phyloP scores from a whole-genome alignment of 1,140 invertebrate species.

The Calliopsis andreniformis region DNA sequence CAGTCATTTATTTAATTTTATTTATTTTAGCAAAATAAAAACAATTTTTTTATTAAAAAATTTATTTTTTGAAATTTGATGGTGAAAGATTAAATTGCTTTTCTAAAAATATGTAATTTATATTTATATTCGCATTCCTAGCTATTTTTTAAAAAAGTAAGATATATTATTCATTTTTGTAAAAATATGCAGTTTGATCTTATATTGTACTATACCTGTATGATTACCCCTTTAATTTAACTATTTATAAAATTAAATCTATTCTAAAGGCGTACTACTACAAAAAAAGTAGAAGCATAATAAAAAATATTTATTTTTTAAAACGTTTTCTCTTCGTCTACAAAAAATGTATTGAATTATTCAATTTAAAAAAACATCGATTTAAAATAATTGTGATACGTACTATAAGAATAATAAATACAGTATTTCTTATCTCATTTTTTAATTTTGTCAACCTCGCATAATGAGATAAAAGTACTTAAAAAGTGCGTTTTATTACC shows the following conservation, averaged over 20 bases:
- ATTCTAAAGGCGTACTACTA: neutral
- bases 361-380: neutral
- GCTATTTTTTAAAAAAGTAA: neutral
- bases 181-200: too few species aligned
- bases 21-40: slow-evolving; percentile 45
- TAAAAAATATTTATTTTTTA: neutral
- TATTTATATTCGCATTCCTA: slow-evolving; percentile 5
- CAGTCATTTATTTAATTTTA: slow-evolving; percentile 51
- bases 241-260: neutral
- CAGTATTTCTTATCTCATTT: slow-evolving; percentile 6
- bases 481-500: neutral
- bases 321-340: neutral
- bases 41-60: slow-evolving; percentile 1
- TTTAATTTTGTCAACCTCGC: neutral
- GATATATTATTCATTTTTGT: too few species aligned
- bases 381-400: neutral
- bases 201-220: too few species aligned
- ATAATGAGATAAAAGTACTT: neutral
- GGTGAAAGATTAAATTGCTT: slow-evolving; percentile 52
- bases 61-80: slow-evolving; percentile 14
- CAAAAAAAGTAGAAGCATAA: neutral
- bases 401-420: slow-evolving; percentile 3
- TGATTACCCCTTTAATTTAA: too few species aligned
- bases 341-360: neutral
- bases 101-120: slow-evolving; percentile 21